phyloP scores from a whole-genome alignment of 2,113 vertebrate species.

The Anoplopoma fimbria region DNA sequence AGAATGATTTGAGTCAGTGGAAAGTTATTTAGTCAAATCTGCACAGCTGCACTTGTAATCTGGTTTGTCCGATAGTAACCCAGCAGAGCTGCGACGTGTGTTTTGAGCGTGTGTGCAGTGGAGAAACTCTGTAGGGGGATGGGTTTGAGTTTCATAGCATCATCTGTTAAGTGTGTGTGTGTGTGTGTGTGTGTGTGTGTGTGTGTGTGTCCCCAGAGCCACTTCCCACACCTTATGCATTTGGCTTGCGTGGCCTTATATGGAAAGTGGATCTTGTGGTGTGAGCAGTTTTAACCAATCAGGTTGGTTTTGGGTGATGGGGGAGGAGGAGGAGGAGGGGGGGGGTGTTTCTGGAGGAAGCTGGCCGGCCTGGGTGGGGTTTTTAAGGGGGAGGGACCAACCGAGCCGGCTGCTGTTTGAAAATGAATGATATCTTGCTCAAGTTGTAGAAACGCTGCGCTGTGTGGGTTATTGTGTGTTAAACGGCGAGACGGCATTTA shows the following conservation, averaged over 20 bases:
- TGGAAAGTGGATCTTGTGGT: constrained; percentile 83
- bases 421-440: constrained; percentile 79
- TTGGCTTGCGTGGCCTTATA: constrained; percentile 79
- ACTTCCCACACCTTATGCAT: constrained; percentile 40
- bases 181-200: constrained; percentile 14
- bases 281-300: constrained; percentile 85
- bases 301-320: constrained; percentile 52
- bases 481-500: neutral
- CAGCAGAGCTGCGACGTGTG: constrained; percentile 36
- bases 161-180: constrained; percentile 41
- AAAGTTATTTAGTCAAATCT: constrained; percentile 30
- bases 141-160: constrained; percentile 34
- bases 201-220: neutral
- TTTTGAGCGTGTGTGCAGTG: neutral
- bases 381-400: constrained; percentile 64
- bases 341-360: constrained; percentile 55
- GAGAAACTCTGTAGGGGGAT: constrained; percentile 31
- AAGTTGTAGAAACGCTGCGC: constrained; percentile 34
- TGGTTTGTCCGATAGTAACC: constrained; percentile 79
- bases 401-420: constrained; percentile 77
- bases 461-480: neutral
- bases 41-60: constrained; percentile 52
- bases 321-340: constrained; percentile 7
- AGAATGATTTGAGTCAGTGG: constrained; percentile 24
- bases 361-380: constrained; percentile 75